Evolutionary conservation across 2,888 invertebrate genomes (phyloP), one percentile per base, ranked within the genome.

Genomic region (Tricholauxania praeusta): DNA sequence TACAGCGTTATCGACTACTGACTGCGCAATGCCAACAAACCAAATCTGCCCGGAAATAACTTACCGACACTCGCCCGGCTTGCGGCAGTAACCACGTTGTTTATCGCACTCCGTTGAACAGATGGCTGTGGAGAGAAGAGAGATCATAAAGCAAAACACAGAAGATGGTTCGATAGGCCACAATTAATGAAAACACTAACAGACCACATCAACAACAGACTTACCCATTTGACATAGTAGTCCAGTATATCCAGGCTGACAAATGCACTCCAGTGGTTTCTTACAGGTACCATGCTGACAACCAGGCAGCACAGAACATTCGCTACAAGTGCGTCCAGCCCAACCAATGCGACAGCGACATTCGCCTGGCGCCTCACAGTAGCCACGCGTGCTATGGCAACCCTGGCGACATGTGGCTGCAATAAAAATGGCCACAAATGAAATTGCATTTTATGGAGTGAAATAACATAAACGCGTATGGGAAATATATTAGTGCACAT

Each of bases 261-360:
- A 98, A 84, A 93, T 93, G 88, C 98, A 98, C 86, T 97, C 95
- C 52, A 96, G 90, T 5, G 97, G 96, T 84, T 95, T 93, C 78
- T 93, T 92, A 86, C 97, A 98, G 82, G 92, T 94, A 12, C 98
- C 97, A 82, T 96, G 94, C 81, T 93, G 92, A 87, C 97, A 98
- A 78, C 96, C 96, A 0, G 97, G 97, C 81, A 97, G 89, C 3
- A 94, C 92, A 83, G 96, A 93, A 86, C 97, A 97, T 77, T 95
- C 92, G 79, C 93, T 92, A 86, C 98, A 98, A 14, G 92, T 93
- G 59, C 91, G 91, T 0, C 97, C 97, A 10, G 94, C 90, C 96
- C 96, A 98, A 71, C 97, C 97, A n/a, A 95, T 88, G 62, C 94
- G 91, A 86, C 97, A 97, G 80, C 94, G 88, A 88, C 97, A 97